Conservation (phyloP, 1,140 invertebrate species). For the Tenebrio molitor region DNA sequence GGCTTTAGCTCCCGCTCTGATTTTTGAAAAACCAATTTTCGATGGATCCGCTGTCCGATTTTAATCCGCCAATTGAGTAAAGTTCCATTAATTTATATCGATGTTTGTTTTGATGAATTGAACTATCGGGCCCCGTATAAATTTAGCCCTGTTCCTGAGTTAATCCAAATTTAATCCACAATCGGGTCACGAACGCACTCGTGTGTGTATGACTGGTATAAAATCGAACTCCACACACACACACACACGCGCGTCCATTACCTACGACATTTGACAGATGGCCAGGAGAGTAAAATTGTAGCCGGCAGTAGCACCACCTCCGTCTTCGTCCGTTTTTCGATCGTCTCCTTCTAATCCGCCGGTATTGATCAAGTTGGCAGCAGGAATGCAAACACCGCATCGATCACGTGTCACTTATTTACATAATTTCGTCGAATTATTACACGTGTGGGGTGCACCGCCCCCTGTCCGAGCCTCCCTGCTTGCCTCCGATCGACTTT, state of each 20-base stretch:
- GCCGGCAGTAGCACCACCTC: not conserved
- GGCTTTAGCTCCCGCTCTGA: not conserved
- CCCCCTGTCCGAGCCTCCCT: no score
- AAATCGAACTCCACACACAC: conserved; percentile 13
- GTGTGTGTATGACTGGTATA: conserved; percentile 38
- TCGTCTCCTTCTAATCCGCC: not conserved
- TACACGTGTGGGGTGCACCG: not conserved
- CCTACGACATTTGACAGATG: conserved; percentile 39
- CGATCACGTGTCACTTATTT: conserved; percentile 36
- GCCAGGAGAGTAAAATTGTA: conserved; percentile 32
- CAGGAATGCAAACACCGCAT: conserved; percentile 7
- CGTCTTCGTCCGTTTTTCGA: conserved; percentile 13
- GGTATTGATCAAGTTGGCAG: conserved; percentile 1
- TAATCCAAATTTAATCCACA: conserved; percentile 39
- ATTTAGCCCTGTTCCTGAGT: conserved; percentile 35
- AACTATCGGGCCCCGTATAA: conserved; percentile 37
- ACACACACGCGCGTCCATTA: conserved; percentile 22
- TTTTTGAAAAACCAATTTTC: conserved; percentile 30
- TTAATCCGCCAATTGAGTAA: conserved; percentile 24
- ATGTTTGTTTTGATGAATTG: conserved; percentile 39
- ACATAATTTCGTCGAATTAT: conserved; percentile 30
- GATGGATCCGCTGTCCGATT: conserved; percentile 14
- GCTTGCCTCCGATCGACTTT: no score
- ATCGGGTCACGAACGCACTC: conserved; percentile 39
- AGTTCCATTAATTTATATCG: conserved; percentile 40